A percentile compares a stretch with the other conserved stretches of the same genome.
These are phyloP conservation scores for Thalpophila matura DNA, from an alignment of 2,888 invertebrate genomes.

Conservation along the genomic window DNA sequence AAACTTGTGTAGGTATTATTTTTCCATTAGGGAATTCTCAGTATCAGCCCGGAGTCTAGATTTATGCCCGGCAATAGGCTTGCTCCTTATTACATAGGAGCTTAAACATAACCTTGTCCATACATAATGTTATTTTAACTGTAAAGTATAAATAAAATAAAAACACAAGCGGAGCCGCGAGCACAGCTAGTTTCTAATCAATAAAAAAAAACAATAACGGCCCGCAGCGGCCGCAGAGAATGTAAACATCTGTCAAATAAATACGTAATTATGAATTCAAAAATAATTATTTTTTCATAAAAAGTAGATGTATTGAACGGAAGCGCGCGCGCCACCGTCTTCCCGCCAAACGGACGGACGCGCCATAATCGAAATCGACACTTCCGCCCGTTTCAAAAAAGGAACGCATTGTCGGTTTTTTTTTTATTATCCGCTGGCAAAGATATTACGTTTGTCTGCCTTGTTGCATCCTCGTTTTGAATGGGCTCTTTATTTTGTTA, in stretches of 20 bases:
- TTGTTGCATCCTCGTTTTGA: constrained; percentile 58
- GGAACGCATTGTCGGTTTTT: constrained; percentile 74
- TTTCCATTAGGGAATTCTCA: too few relatives aligned
- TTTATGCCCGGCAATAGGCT: too few relatives aligned
- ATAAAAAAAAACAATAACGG: neutral
- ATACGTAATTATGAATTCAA: constrained; percentile 34
- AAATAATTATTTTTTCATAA: constrained; percentile 44
- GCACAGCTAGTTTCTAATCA: neutral
- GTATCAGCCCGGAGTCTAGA: too few relatives aligned
- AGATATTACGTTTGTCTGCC: constrained; percentile 60
- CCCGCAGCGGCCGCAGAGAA: neutral
- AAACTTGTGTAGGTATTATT: too few relatives aligned
- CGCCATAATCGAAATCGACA: constrained; percentile 80
- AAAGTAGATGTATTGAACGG: constrained; percentile 64
- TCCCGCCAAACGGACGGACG: constrained; percentile 78
- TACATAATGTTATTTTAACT: too few relatives aligned
- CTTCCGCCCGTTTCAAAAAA: constrained; percentile 78
- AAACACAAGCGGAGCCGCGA: neutral
- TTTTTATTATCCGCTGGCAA: constrained; percentile 67
- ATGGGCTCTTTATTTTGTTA: constrained; percentile 51
- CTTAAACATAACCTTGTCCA: too few relatives aligned
- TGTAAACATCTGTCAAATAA: constrained; percentile 49
- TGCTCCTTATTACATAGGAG: too few relatives aligned
- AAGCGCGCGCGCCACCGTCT: constrained; percentile 74
- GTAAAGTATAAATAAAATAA: too few relatives aligned